These are phyloP conservation scores for Liolophura sinensis DNA, from an alignment of 1,140 invertebrate genomes.

Conservation along the genomic window DNA sequence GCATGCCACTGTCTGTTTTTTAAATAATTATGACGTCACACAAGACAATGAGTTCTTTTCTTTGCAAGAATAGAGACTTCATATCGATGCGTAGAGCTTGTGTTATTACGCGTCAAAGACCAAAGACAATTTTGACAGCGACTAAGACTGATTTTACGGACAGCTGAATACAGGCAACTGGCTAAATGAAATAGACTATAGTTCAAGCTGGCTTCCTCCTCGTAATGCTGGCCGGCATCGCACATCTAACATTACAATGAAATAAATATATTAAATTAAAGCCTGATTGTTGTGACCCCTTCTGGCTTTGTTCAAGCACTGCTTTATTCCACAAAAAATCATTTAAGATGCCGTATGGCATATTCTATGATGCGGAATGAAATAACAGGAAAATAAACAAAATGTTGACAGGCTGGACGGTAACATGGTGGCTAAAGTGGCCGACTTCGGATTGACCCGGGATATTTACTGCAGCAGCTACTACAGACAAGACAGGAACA, in stretches of 20 bases:
- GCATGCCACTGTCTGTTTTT: too few relatives aligned
- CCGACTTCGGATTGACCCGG: slow-evolving; percentile 64
- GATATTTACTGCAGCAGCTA: slow-evolving; percentile 61
- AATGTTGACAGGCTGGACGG: slow-evolving; percentile 52
- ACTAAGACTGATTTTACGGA: too few relatives aligned
- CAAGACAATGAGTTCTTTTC: too few relatives aligned
- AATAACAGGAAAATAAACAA: background rate
- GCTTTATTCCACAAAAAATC: too few relatives aligned
- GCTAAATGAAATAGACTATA: slow-evolving; percentile 13
- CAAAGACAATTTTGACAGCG: too few relatives aligned
- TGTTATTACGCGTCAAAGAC: too few relatives aligned
- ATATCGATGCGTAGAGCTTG: too few relatives aligned
- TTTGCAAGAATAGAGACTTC: too few relatives aligned
- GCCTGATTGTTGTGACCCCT: slow-evolving; percentile 6
- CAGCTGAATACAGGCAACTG: too few relatives aligned
- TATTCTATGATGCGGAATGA: too few relatives aligned
- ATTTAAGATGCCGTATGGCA: too few relatives aligned
- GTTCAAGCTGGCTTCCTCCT: slow-evolving; percentile 1
- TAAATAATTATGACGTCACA: too few relatives aligned
- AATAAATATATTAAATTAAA: slow-evolving; percentile 12
- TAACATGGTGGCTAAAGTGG: slow-evolving; percentile 58
- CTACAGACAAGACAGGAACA: slow-evolving; percentile 58
- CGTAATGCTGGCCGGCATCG: slow-evolving; percentile 1
- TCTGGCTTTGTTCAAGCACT: slow-evolving; percentile 9
- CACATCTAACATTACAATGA: slow-evolving; percentile 6